phyloP scores from a whole-genome alignment of 2,113 vertebrate genomes.

The Aptenodytes forsteri region DNA sequence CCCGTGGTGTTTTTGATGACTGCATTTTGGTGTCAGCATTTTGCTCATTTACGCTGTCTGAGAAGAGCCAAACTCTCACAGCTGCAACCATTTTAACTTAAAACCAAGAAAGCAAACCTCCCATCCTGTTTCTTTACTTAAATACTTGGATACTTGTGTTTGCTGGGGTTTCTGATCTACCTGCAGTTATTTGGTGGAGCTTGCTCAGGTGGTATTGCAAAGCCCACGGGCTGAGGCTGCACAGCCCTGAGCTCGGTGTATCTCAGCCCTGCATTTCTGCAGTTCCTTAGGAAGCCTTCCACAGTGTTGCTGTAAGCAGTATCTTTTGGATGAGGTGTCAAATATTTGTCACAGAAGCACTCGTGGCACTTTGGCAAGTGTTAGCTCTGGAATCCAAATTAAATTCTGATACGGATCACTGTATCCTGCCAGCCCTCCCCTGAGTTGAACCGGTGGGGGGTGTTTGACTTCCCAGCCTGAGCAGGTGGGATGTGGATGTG shows the following conservation, averaged over 20 bases:
- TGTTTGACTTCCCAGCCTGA: neutral
- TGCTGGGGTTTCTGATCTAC: neutral
- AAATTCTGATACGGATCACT: neutral
- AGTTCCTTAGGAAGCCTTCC: neutral
- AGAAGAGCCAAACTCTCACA: neutral
- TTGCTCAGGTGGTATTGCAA: neutral
- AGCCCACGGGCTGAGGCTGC: neutral
- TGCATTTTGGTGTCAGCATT: neutral
- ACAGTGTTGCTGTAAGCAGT: too few species aligned
- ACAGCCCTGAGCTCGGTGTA: neutral
- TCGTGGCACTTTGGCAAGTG: neutral
- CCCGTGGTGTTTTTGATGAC: neutral
- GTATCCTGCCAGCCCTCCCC: neutral
- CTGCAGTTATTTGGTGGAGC: neutral
- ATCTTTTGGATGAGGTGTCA: neutral
- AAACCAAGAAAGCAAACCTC: neutral
- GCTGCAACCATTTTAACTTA: neutral
- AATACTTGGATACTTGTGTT: neutral
- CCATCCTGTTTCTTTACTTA: neutral
- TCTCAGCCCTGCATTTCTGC: neutral
- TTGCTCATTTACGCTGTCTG: rapidly evolving
- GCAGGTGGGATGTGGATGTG: neutral
- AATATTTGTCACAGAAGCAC: neutral
- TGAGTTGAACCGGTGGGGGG: neutral
- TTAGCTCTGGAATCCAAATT: neutral